Conservation (phyloP, 92 coral and sea anemone genomes). For the Epizoanthus stellaris region DNA sequence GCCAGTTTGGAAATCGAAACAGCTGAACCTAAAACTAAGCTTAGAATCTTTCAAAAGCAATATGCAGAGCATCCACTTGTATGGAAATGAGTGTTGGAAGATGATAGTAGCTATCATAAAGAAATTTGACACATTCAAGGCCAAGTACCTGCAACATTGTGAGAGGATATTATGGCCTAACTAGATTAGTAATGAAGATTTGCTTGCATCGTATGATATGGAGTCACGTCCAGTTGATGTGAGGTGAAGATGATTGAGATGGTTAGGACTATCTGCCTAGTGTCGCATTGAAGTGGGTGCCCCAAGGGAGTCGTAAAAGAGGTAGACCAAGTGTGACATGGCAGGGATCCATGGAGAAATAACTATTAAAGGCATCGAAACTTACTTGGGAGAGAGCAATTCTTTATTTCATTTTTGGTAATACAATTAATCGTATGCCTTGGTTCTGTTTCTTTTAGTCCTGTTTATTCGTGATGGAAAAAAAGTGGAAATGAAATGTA, state of each 20-base stretch:
- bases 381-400: too few relatives aligned
- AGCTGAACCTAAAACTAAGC: background rate
- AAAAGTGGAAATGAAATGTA: too few relatives aligned
- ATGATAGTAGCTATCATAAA: background rate
- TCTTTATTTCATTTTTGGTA: too few relatives aligned
- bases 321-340: background rate
- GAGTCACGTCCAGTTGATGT: background rate
- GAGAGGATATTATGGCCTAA: background rate
- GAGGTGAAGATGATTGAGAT: background rate
- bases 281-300: background rate
- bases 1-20: background rate
- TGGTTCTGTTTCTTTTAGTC: too few relatives aligned
- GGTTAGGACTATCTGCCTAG: background rate
- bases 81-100: background rate
- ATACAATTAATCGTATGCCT: too few relatives aligned
- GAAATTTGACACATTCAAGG: background rate
- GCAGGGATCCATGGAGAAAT: background rate
- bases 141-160: too few relatives aligned
- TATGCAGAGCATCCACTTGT: background rate
- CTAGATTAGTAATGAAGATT: background rate
- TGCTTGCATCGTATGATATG: background rate
- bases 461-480: too few relatives aligned
- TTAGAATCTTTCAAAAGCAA: background rate
- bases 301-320: background rate
- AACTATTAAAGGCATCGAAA: too few relatives aligned